Conservation (phyloP, 1,140 invertebrate species). For the Macrobrachium nipponense region DNA sequence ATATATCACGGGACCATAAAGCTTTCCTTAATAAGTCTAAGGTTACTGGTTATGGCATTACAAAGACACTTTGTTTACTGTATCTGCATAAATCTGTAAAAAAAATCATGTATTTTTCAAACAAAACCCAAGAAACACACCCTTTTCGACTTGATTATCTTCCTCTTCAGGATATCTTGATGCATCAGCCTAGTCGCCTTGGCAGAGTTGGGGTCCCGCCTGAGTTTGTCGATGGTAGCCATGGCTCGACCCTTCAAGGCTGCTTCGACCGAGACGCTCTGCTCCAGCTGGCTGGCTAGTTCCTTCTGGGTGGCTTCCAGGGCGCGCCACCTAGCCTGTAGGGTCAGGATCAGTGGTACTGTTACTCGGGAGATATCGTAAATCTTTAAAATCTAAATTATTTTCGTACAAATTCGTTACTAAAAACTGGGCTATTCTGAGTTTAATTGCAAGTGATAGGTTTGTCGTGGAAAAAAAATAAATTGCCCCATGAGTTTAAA, state of each 20-base stretch:
- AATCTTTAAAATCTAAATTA: no score
- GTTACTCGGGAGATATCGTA: not conserved
- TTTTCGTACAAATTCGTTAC: no score
- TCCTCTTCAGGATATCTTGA: constrained; percentile 50
- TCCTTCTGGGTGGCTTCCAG: constrained; percentile 51
- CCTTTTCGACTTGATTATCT: constrained; percentile 22
- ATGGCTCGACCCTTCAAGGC: constrained; percentile 46
- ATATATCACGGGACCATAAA: no score
- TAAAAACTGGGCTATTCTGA: no score
- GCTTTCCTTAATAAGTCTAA: no score
- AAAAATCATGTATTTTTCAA: no score
- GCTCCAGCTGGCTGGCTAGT: constrained; percentile 44
- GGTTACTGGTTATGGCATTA: no score
- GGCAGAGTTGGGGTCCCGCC: constrained; percentile 35
- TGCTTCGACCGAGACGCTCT: constrained; percentile 36
- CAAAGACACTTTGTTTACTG: no score
- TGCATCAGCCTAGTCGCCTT: constrained; percentile 52
- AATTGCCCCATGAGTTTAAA: no score
- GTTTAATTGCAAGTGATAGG: no score
- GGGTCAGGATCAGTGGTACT: not conserved
- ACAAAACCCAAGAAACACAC: not conserved
- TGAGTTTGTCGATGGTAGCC: constrained; percentile 31
- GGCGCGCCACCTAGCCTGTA: constrained; percentile 39
- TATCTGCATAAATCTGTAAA: no score
- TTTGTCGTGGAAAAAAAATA: no score